Conservation (phyloP, 2,888 invertebrate genomes). For the Apodemia duryi region DNA sequence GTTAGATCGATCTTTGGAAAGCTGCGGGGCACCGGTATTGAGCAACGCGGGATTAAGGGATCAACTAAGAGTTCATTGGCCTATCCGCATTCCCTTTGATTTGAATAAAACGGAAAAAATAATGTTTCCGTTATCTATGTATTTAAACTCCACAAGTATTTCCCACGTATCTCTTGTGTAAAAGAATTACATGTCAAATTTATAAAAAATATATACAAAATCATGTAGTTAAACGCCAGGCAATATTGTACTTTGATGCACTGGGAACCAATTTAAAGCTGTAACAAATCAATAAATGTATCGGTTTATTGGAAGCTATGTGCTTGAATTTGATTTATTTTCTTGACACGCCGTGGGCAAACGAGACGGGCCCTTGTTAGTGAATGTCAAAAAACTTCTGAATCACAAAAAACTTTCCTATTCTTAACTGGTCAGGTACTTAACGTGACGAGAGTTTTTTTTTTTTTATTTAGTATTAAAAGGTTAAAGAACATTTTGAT, state of each 20-base stretch:
- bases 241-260: conserved; percentile 54
- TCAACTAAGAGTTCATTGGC: conserved; percentile 4
- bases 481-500: background rate
- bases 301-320: conserved; percentile 77
- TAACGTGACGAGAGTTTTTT: background rate
- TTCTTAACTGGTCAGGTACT: conserved; percentile 4
- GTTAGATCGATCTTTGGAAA: background rate
- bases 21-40: conserved; percentile 5
- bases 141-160: background rate
- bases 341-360: conserved; percentile 45
- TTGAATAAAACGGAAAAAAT: background rate
- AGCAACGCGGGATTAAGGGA: background rate
- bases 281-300: conserved; percentile 80
- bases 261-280: conserved; percentile 77
- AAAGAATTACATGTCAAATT: too few species aligned
- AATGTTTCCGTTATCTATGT: background rate
- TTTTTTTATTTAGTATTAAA: background rate
- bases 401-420: conserved; percentile 36
- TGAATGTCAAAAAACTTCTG: conserved; percentile 65
- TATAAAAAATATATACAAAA: background rate
- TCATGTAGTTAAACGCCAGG: conserved; percentile 29
- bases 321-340: conserved; percentile 76
- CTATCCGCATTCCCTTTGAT: conserved; percentile 7
- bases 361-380: conserved; percentile 66
- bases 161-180: background rate